Conservation (phyloP, 2,113 vertebrate genomes). For the Ia io region DNA sequence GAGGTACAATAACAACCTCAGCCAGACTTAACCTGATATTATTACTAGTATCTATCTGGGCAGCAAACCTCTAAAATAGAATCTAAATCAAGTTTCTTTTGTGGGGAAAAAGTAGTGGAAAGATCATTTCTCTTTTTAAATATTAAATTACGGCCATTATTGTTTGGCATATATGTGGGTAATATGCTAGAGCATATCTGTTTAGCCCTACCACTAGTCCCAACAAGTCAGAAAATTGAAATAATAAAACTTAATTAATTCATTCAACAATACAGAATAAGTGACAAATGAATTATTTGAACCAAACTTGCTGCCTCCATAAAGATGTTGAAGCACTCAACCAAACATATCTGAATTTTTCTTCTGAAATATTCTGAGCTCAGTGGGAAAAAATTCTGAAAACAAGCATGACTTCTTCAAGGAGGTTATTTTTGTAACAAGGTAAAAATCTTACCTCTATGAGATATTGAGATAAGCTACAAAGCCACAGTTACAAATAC, state of each 20-base stretch:
- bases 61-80: constrained; percentile 24
- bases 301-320: background rate
- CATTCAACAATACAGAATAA: constrained; percentile 11
- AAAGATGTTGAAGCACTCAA: background rate
- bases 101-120: background rate
- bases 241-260: background rate
- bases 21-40: background rate
- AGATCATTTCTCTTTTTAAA: constrained; percentile 1
- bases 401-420: constrained; percentile 2
- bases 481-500: constrained; percentile 18
- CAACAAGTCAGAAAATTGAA: constrained; percentile 12
- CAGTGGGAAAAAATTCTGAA: background rate
- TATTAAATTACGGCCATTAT: background rate
- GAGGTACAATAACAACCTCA: background rate
- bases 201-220: background rate
- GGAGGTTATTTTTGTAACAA: background rate
- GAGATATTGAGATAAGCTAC: background rate
- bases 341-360: background rate
- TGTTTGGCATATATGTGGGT: background rate
- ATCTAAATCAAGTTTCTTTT: constrained; percentile 10
- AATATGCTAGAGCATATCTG: background rate
- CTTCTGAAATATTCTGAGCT: constrained; percentile 17
- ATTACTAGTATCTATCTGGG: background rate
- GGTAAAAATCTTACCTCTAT: constrained; percentile 20
- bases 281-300: constrained; percentile 14